Percentiles rank a stretch among this genome's conserved stretches.
Conservation (phyloP, 2,113 vertebrate species). For the Lepidothrix coronata region DNA sequence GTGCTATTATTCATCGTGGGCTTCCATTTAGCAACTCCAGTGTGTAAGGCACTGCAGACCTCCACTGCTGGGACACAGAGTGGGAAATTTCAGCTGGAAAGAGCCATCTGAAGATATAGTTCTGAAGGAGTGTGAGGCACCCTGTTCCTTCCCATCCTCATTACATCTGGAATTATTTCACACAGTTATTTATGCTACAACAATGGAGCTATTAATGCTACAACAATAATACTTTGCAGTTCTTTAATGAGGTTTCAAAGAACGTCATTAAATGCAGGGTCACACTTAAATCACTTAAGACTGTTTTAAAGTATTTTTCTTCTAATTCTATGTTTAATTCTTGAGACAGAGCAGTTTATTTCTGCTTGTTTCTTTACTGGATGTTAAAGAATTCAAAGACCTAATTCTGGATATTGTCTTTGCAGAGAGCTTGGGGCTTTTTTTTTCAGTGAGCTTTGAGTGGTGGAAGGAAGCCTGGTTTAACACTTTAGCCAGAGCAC, state of each 20-base stretch:
- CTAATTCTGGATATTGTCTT: background rate
- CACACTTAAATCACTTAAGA: background rate
- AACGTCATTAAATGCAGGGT: background rate
- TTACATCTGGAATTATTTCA: constrained; percentile 40
- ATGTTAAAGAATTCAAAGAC: background rate
- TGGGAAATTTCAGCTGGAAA: background rate
- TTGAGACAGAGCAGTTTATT: background rate
- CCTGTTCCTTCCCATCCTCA: background rate
- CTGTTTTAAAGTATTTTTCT: background rate
- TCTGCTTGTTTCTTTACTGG: background rate
- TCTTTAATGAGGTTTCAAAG: background rate
- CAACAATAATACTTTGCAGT: background rate
- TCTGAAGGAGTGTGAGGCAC: background rate
- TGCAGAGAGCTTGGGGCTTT: background rate
- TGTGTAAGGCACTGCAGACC: background rate
- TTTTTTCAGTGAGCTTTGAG: background rate
- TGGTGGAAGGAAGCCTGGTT: constrained; percentile 17
- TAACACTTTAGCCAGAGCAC: background rate
- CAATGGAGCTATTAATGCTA: background rate
- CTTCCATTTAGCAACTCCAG: background rate
- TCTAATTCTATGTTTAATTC: background rate
- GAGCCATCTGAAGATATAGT: background rate
- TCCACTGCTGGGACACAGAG: background rate
- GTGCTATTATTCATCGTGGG: background rate
- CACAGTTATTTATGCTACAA: background rate